phyloP scores from a whole-genome alignment of 2,797 vertebrate species.

The Spinibarbus caldwelli region DNA sequence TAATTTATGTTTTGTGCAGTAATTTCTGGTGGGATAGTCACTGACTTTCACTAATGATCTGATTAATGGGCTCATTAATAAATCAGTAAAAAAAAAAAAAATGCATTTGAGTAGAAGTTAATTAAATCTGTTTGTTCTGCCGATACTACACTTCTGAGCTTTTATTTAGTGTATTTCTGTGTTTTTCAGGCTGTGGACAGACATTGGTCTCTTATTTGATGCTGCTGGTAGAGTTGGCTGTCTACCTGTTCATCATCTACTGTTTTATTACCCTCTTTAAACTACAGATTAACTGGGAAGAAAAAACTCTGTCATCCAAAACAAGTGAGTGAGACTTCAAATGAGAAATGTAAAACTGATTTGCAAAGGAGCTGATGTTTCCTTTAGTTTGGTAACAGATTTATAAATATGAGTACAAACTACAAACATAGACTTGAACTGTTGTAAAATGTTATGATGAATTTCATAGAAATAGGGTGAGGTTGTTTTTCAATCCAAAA shows the following conservation, averaged over 20 bases:
- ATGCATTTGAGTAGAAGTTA: background rate
- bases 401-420: background rate
- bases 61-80: background rate
- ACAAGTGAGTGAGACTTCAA: slow-evolving; percentile 70
- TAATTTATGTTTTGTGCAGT: background rate
- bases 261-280: slow-evolving; percentile 71
- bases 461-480: background rate
- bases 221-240: slow-evolving; percentile 67
- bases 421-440: background rate
- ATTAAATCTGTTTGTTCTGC: background rate
- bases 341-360: background rate
- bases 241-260: slow-evolving; percentile 70
- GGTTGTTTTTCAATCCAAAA: background rate
- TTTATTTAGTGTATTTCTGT: background rate
- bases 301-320: slow-evolving; percentile 70
- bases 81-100: background rate
- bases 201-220: slow-evolving; percentile 52
- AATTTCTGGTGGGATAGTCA: background rate
- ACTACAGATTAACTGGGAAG: slow-evolving; percentile 79
- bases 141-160: background rate
- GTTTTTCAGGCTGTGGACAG: slow-evolving; percentile 69
- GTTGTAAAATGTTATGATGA: background rate
- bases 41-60: background rate
- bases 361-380: background rate
- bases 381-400: background rate